Evolutionary conservation across 2,113 vertebrate genomes (phyloP).

Genomic region (Synodontis membranacea): DNA sequence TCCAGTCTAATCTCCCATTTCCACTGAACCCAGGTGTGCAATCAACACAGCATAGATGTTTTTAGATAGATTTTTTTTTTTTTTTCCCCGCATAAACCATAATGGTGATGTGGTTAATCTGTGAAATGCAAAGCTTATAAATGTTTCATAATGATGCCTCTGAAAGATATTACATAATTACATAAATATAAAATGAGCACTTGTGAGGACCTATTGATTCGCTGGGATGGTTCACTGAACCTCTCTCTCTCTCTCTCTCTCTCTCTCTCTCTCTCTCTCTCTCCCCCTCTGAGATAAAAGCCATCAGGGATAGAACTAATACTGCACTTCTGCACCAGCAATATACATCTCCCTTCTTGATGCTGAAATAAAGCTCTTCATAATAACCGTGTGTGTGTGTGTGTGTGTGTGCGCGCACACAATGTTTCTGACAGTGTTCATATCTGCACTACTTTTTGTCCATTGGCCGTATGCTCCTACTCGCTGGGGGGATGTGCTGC

Average conservation of each 20-base stretch:
- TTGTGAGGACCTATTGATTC: conserved; percentile 5
- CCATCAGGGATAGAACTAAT: conserved; percentile 1
- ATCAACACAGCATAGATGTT: background rate
- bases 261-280: background rate
- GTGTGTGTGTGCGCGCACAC: background rate
- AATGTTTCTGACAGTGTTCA: background rate
- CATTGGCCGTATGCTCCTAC: background rate
- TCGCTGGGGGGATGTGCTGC: background rate
- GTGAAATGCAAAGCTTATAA: background rate
- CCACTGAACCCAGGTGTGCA: background rate
- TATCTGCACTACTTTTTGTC: background rate
- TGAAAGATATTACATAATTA: conserved; percentile 10
- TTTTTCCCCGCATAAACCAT: too few relatives aligned
- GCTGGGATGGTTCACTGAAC: background rate
- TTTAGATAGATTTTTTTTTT: background rate
- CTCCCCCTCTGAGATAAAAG: conserved; percentile 6
- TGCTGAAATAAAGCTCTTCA: background rate
- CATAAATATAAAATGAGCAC: conserved; percentile 5
- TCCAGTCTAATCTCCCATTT: background rate
- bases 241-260: background rate
- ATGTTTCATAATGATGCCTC: background rate
- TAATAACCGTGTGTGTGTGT: background rate
- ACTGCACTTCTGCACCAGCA: background rate
- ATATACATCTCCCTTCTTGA: background rate
- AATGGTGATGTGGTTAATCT: background rate